Evolutionary conservation across 2,888 invertebrate species (phyloP).

Genomic region (Yponomeuta sedellus): DNA sequence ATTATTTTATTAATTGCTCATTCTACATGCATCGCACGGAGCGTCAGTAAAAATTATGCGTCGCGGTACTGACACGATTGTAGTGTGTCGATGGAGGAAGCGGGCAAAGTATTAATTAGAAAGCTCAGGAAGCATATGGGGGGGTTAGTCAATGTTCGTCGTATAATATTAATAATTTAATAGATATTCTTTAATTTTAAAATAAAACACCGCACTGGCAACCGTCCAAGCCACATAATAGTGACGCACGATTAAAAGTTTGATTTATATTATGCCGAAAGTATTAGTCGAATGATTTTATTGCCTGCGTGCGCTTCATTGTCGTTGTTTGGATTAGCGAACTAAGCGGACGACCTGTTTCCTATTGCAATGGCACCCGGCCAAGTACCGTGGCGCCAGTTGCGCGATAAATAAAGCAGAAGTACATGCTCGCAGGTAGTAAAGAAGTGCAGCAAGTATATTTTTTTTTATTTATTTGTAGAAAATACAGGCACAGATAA

Average conservation of each 20-base stretch:
- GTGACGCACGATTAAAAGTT: slow-evolving; percentile 3
- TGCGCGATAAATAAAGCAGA: slow-evolving; percentile 28
- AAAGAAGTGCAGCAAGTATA: no score
- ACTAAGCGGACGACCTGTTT: slow-evolving; percentile 47
- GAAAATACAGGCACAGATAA: no score
- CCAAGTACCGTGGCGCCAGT: slow-evolving; percentile 64
- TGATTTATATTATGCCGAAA: slow-evolving; percentile 11
- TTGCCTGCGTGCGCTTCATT: slow-evolving; percentile 15
- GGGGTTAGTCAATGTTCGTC: background rate
- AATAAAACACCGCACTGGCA: background rate
- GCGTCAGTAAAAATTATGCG: background rate
- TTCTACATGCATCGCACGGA: background rate
- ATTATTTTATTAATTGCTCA: background rate
- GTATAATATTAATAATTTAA: background rate
- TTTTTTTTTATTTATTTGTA: no score
- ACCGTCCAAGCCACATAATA: background rate
- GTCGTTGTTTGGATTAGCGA: slow-evolving; percentile 43
- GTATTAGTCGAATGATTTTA: slow-evolving; percentile 3
- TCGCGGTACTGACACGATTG: background rate
- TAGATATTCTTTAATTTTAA: background rate
- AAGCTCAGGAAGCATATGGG: background rate
- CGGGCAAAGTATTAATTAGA: background rate
- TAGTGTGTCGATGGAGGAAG: background rate
- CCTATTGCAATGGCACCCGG: slow-evolving; percentile 57
- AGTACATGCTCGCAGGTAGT: background rate